Percentiles rank a stretch among this genome's conserved stretches.
Evolutionary conservation across 2,797 vertebrate species (phyloP).

Genomic region (Pseudotriccus pelzelni): DNA sequence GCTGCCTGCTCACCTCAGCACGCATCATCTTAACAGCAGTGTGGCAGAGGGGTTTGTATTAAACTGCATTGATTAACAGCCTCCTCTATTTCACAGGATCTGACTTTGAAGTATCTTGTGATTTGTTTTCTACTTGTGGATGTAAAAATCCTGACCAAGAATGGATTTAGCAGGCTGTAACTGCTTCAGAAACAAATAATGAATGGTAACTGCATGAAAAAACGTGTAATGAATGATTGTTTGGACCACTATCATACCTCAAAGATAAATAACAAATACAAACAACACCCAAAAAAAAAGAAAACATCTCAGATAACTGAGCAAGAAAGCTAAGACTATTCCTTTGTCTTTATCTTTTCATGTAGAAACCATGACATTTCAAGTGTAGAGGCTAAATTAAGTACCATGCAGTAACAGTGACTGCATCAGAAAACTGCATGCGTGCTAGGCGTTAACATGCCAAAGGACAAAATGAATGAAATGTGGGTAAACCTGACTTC

Average conservation of each 20-base stretch:
- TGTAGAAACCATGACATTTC: background rate
- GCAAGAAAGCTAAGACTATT: background rate
- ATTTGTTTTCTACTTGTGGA: background rate
- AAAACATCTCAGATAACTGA: background rate
- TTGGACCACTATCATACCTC: background rate
- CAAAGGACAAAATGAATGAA: background rate
- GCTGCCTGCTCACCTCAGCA: background rate
- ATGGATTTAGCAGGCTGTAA: background rate
- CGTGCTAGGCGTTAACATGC: background rate
- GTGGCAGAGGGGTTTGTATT: background rate
- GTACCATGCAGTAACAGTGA: background rate
- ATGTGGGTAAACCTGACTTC: background rate
- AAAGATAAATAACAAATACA: background rate
- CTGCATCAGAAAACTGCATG: background rate
- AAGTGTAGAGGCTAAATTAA: background rate
- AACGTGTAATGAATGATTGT: background rate
- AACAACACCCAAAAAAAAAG: background rate
- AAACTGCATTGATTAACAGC: conserved; percentile 9
- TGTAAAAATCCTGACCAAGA: conserved; percentile 19
- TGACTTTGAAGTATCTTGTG: conserved; percentile 8
- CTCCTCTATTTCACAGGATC: background rate
- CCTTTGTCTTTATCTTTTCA: background rate
- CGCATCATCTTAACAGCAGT: background rate
- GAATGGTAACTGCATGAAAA: background rate
- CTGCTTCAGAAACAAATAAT: background rate